phyloP scores from a whole-genome alignment of 1,140 invertebrate genomes.

The Trissolcus basalis region DNA sequence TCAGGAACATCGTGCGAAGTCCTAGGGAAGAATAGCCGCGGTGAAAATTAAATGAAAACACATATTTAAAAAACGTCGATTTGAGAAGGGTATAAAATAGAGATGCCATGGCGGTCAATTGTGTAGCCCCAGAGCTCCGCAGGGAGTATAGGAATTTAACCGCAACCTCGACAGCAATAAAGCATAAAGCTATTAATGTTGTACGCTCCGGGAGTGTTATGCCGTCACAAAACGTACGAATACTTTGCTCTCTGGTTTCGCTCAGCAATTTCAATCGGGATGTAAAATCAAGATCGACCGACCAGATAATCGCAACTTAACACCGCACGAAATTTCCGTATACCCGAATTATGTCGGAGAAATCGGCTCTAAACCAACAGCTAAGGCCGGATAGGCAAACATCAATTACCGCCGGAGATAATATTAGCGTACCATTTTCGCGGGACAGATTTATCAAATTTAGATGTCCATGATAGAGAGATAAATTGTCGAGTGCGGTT shows the following conservation, averaged over 20 bases:
- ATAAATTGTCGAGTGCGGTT: conserved; percentile 14
- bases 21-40: no score
- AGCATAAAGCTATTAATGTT: conserved; percentile 73
- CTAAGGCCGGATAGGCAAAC: conserved; percentile 2
- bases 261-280: conserved; percentile 54
- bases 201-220: conserved; percentile 64
- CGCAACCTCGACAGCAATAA: conserved; percentile 69
- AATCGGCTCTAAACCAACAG: neutral
- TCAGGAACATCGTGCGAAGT: no score
- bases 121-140: conserved; percentile 47
- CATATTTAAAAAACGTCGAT: conserved; percentile 4
- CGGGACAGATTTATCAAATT: conserved; percentile 8
- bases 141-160: conserved; percentile 65
- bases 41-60: neutral
- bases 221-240: conserved; percentile 55
- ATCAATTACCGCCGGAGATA: conserved; percentile 21
- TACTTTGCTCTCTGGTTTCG: conserved; percentile 40
- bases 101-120: conserved; percentile 42
- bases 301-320: conserved; percentile 44
- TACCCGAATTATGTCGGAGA: neutral
- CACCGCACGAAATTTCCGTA: conserved; percentile 33
- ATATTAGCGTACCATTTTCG: conserved; percentile 6
- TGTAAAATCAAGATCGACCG: conserved; percentile 43
- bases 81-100: conserved; percentile 32
- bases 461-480: conserved; percentile 4